Conservation (phyloP, 2,797 vertebrate genomes). For the Adelosebastes latens region DNA sequence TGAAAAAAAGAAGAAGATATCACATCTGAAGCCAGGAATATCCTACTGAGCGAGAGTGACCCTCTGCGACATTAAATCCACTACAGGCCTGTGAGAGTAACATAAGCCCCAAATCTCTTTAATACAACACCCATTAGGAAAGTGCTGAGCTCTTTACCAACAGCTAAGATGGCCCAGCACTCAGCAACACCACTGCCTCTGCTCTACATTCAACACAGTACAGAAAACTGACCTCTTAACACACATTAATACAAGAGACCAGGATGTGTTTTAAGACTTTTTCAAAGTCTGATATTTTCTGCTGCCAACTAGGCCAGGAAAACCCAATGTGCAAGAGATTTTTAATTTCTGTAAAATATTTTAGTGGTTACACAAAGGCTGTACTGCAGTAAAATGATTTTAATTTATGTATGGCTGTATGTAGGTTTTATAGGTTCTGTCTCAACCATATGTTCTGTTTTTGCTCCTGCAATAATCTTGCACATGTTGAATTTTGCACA, state of each 20-base stretch:
- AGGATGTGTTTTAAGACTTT: not conserved
- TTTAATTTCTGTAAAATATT: not conserved
- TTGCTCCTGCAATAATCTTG: too few relatives aligned
- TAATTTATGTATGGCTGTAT: not conserved
- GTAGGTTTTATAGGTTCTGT: too few relatives aligned
- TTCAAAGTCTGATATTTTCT: not conserved
- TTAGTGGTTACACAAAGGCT: not conserved
- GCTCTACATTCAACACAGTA: constrained; percentile 30
- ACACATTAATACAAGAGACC: not conserved
- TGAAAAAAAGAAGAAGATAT: not conserved
- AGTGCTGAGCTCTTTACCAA: constrained; percentile 78
- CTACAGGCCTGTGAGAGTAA: constrained; percentile 68
- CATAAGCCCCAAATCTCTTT: constrained; percentile 83
- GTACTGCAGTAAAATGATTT: not conserved
- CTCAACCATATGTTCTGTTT: too few relatives aligned
- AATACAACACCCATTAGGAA: constrained; percentile 80
- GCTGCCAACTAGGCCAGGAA: not conserved
- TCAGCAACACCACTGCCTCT: constrained; percentile 46
- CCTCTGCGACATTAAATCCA: constrained; percentile 67
- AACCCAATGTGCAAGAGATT: not conserved
- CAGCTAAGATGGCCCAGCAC: constrained; percentile 62
- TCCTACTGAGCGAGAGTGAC: constrained; percentile 54
- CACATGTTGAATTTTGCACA: too few relatives aligned
- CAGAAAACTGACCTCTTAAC: not conserved
- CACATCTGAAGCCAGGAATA: constrained; percentile 1